A percentile compares a stretch with the other conserved stretches of the same genome.
phyloP scores from a whole-genome alignment of 37 sponge, comb jelly and placozoan genomes.

The Halisarca cf. caerulea region DNA sequence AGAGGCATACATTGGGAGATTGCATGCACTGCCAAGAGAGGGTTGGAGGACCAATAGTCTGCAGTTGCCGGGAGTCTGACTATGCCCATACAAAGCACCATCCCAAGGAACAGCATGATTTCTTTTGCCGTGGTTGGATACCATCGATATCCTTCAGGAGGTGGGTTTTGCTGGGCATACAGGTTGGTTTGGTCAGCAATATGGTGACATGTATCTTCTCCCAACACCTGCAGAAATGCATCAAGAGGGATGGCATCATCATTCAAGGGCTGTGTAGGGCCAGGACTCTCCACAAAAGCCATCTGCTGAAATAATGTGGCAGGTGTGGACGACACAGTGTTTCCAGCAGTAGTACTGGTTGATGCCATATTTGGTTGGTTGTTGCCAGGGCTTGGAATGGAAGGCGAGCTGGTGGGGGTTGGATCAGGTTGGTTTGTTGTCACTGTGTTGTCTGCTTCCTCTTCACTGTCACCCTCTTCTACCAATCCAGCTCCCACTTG shows the following conservation, averaged over 20 bases:
- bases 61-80: conserved; percentile 20
- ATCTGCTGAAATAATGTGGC: neutral
- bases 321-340: no score
- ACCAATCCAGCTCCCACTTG: no score
- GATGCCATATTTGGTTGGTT: no score
- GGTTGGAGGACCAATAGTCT: no score
- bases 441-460: neutral
- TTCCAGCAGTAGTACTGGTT: no score
- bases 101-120: conserved; percentile 27
- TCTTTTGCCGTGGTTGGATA: conserved; percentile 3
- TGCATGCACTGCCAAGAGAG: conserved; percentile 11
- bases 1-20: conserved; percentile 3
- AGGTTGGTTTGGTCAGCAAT: conserved; percentile 27
- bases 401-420: no score
- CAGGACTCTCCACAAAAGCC: neutral
- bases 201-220: neutral
- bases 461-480: neutral
- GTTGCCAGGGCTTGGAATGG: no score
- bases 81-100: conserved; percentile 38
- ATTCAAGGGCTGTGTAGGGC: neutral
- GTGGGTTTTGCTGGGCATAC: conserved; percentile 38
- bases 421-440: no score
- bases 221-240: conserved; percentile 15
- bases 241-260: conserved; percentile 21
- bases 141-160: neutral